phyloP scores from a whole-genome alignment of 2,113 vertebrate species.

The Craseonycteris thonglongyai region DNA sequence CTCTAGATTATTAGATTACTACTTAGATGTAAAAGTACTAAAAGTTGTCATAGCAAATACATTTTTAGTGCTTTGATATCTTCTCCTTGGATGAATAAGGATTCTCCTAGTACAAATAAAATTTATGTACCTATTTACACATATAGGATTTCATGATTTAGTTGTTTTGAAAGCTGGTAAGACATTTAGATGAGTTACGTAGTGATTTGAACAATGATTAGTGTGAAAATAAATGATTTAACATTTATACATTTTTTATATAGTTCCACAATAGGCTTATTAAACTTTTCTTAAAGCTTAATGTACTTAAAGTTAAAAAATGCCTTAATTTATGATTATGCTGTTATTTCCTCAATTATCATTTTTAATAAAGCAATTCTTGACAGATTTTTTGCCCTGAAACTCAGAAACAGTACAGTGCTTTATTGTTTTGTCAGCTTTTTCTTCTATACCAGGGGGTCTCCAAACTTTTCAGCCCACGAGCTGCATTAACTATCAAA shows the following conservation, averaged over 20 bases:
- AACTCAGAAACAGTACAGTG: neutral
- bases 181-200: neutral
- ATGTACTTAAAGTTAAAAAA: neutral
- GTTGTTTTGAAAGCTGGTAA: neutral
- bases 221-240: neutral
- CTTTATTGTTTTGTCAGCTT: neutral
- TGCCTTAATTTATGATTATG: neutral
- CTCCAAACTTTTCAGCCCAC: no score
- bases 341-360: neutral
- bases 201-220: neutral
- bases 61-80: neutral
- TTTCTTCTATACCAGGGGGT: neutral
- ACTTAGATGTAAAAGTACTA: neutral
- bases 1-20: neutral
- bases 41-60: slow-evolving; percentile 5
- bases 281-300: neutral
- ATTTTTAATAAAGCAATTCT: neutral
- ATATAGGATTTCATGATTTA: neutral
- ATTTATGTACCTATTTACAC: neutral
- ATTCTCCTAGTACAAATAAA: neutral
- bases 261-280: neutral
- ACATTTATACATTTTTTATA: neutral
- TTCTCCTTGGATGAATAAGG: neutral
- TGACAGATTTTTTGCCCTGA: neutral
- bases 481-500: no score